phyloP scores from a whole-genome alignment of 1,140 invertebrate species.

The Nautilus pompilius region DNA sequence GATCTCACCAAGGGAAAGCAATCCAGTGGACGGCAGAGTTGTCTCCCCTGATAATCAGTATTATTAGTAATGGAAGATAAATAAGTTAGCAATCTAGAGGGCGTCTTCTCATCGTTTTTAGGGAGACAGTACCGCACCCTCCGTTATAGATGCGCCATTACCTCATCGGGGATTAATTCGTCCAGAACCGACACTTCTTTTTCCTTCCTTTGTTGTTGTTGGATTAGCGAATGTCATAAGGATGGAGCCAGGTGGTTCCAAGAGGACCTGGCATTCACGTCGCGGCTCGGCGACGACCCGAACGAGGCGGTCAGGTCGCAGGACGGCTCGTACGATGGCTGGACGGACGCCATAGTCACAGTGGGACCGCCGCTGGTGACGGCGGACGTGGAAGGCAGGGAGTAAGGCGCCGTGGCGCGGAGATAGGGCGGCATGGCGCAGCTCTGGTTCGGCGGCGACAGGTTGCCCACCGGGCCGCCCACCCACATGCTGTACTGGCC shows the following conservation, averaged over 20 bases:
- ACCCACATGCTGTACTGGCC: constrained; percentile 48
- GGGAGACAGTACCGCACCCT: too few relatives aligned
- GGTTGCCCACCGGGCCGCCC: constrained; percentile 35
- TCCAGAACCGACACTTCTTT: too few relatives aligned
- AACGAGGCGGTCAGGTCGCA: constrained; percentile 38
- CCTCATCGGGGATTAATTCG: too few relatives aligned
- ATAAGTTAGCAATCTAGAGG: too few relatives aligned
- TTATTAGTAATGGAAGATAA: too few relatives aligned
- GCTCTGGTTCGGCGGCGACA: constrained; percentile 45
- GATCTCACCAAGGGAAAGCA: too few relatives aligned
- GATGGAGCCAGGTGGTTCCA: constrained; percentile 45
- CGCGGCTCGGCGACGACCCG: constrained; percentile 18
- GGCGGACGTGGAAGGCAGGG: constrained; percentile 22
- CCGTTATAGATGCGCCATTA: too few relatives aligned
- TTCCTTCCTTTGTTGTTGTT: too few relatives aligned
- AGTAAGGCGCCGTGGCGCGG: constrained; percentile 21
- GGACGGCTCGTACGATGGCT: constrained; percentile 28
- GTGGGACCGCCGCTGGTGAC: constrained; percentile 17
- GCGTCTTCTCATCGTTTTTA: too few relatives aligned
- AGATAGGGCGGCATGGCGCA: constrained; percentile 46
- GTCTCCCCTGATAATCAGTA: too few relatives aligned
- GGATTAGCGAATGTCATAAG: constrained; percentile 36
- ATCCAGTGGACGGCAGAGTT: too few relatives aligned
- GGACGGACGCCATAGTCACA: constrained; percentile 7
- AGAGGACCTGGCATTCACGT: constrained; percentile 17